These are phyloP conservation scores for Nyleta sp. DNA, from an alignment of 2,888 invertebrate species.

Conservation along the genomic window DNA sequence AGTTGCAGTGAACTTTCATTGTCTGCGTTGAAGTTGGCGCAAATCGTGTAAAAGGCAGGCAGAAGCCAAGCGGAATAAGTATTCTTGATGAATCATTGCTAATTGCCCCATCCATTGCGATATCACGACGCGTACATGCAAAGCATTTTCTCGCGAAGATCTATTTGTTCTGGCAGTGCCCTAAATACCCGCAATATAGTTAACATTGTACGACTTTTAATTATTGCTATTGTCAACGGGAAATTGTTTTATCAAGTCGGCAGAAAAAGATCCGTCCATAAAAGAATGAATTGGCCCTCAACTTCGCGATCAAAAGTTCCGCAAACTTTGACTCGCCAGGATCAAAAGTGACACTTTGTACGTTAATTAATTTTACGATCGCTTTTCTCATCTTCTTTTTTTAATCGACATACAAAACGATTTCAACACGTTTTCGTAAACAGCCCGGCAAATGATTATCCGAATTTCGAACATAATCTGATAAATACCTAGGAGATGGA, in stretches of 20 bases:
- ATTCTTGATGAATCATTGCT: constrained; percentile 70
- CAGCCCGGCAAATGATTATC: constrained; percentile 12
- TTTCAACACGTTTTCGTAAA: constrained; percentile 6
- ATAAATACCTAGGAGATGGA: constrained; percentile 29
- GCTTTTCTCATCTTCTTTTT: not conserved
- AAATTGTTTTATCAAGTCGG: constrained; percentile 18
- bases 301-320: constrained; percentile 24
- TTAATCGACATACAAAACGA: too few species aligned
- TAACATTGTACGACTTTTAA: constrained; percentile 38
- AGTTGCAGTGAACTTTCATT: constrained; percentile 49
- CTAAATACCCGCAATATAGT: constrained; percentile 26
- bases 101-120: constrained; percentile 66
- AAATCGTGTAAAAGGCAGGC: constrained; percentile 56
- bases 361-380: constrained; percentile 20
- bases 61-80: constrained; percentile 62
- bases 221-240: constrained; percentile 23
- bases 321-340: constrained; percentile 10
- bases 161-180: constrained; percentile 30
- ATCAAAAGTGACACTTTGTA: constrained; percentile 6
- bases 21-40: constrained; percentile 33
- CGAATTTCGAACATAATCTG: constrained; percentile 32
- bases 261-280: constrained; percentile 26
- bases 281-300: constrained; percentile 20
- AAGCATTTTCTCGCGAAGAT: constrained; percentile 49
- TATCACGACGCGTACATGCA: constrained; percentile 58